Evolutionary conservation across 2,888 invertebrate genomes (phyloP), one percentile per base, ranked within the genome.

Genomic region (Latrodectus elegans): DNA sequence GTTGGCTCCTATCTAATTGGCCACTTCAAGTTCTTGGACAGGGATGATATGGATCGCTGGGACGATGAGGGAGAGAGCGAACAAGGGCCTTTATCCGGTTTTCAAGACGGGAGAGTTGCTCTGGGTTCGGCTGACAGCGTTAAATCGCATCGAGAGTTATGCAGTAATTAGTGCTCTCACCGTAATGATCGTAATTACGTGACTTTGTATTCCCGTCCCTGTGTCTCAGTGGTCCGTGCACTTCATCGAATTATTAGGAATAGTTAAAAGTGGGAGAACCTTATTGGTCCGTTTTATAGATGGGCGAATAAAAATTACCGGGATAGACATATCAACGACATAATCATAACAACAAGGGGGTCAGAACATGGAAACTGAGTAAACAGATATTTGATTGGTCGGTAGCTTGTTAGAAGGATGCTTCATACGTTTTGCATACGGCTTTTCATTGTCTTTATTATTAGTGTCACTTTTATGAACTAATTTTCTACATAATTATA

Each of bases 131-230:
- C 81, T 81, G 86, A 81, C 86, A 86, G 86, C 86, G 76, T 81
- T 86, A 81, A 83, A 83, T 78, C 78, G 84, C 84, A 52, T 65
- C 65, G 84, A 80, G 85, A 87, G 81, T 77, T 81, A 87, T 81
- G 52, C 86, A 76, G 86, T 87, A 87, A 87, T 87, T 87, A 87
- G 86, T 81, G 76, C 81, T 87, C 86, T 87, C 72, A 67, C 81
- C 75, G 72, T 87, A 87, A 87, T 87, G 86, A 87, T 87, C 81
- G 86, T 87, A 87, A 87, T 87, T 87, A 87, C 77, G 81, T 71
- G 86, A 76, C 81, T 87, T 81, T 60, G 72, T 72, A 55, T 60
- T 60, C n/a, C 75, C 60, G 38, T 26, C 22, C 55, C 70, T 22
- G 55, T 51, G 22, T 22, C 74, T 22, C 71, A 64, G 60, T 72